phyloP scores from a whole-genome alignment of 53 echinoderm and acorn worm species.

The Pentamera pediparva region DNA sequence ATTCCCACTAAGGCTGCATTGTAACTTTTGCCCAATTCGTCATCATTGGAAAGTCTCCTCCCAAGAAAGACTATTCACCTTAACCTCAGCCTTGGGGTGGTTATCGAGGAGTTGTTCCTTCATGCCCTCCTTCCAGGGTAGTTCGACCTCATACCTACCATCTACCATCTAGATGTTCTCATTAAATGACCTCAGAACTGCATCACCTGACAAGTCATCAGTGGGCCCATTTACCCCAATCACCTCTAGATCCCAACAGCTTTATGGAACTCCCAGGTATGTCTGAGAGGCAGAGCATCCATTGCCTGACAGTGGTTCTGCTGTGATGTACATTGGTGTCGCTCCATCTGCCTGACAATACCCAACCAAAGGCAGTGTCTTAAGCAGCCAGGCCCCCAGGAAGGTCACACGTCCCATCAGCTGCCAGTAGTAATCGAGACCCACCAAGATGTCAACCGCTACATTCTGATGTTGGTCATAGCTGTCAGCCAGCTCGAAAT shows the following conservation, averaged over 20 bases:
- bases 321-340: neutral
- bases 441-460: conserved; percentile 15
- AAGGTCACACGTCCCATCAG: conserved; percentile 13
- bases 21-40: conserved; percentile 1
- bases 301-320: neutral
- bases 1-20: conserved; percentile 8
- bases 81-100: neutral
- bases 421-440: conserved; percentile 25
- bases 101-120: neutral
- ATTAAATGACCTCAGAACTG: neutral
- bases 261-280: neutral
- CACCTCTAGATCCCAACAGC: conserved; percentile 21
- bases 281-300: conserved; percentile 19
- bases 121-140: conserved; percentile 19
- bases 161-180: neutral
- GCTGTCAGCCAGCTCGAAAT: conserved; percentile 8
- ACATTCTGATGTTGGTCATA: conserved; percentile 13
- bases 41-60: conserved; percentile 25
- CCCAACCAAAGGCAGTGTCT: conserved; percentile 24
- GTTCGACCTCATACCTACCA: conserved; percentile 23
- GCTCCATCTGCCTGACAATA: conserved; percentile 20
- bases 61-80: neutral
- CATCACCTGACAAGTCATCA: neutral
- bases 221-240: conserved; percentile 7
- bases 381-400: no score